These are phyloP conservation scores for Halocynthia aurantium DNA, from an alignment of 23 tunicate genomes.

Conservation along the genomic window DNA sequence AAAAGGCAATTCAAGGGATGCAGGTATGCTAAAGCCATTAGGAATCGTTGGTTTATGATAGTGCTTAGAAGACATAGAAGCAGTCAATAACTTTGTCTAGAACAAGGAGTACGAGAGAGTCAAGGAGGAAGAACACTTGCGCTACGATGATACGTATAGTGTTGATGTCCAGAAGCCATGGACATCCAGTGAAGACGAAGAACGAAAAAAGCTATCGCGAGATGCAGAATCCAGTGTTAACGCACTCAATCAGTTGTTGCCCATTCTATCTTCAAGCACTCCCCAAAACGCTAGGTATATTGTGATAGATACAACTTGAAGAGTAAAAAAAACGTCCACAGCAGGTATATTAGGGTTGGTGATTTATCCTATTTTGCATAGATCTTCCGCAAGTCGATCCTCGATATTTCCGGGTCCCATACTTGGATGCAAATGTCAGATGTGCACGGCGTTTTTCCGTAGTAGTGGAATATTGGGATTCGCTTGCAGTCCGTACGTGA, in stretches of 20 bases:
- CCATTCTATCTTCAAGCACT: not conserved
- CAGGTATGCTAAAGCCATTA: constrained; percentile 37
- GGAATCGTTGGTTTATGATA: not conserved
- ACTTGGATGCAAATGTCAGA: constrained; percentile 89
- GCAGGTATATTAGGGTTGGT: not conserved
- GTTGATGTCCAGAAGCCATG: constrained; percentile 16
- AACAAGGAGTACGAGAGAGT: constrained; percentile 64
- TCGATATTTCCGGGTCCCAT: constrained; percentile 86
- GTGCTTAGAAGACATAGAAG: not conserved
- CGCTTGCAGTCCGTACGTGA: constrained; percentile 92
- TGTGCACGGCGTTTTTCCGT: constrained; percentile 81
- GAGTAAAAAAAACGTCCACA: not conserved
- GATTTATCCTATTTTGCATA: not conserved
- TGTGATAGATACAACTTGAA: not conserved
- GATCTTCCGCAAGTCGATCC: constrained; percentile 4
- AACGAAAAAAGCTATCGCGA: not conserved
- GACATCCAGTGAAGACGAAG: constrained; percentile 9
- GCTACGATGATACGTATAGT: constrained; percentile 50
- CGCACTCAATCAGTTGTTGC: not conserved
- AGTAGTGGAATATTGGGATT: constrained; percentile 79
- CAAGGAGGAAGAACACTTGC: constrained; percentile 46
- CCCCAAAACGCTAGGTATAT: not conserved
- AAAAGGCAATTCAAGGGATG: constrained; percentile 64
- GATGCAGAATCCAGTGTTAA: not conserved
- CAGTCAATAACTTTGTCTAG: constrained; percentile 19